Evolutionary conservation across 2,888 invertebrate genomes (phyloP), one percentile per base, ranked within the genome.

Genomic region (Scrobipalpa atriplicella): DNA sequence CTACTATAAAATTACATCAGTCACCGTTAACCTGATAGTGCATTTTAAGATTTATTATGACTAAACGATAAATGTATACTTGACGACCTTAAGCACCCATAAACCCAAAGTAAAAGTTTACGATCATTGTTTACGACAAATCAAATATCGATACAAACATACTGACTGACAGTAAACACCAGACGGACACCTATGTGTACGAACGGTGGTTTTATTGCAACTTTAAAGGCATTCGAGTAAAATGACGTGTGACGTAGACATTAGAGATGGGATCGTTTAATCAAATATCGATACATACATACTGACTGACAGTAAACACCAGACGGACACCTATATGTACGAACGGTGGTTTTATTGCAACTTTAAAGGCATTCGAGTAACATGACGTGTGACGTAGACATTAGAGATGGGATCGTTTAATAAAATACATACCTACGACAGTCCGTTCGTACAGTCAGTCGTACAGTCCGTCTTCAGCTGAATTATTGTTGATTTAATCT

Each of bases 271-370:
- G n/a, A n/a, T n/a, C n/a, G n/a, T n/a, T n/a, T n/a, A 16, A 38
- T 38, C 58, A 58, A 58, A 58, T 16, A 16, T 16, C 52, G 19
- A 19, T 38, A 16, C 21, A 8, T 36, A 58, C 36, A 36, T 16
- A 58, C 11, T 38, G n/a, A 36, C n/a, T n/a, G n/a, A n/a, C 29
- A n/a, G 21, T 29, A 29, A 58, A 36, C n/a, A n/a, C 8, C 52
- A 52, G 19, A 52, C 19, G 52, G 52, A 52, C 29, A 58, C 29
- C 36, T 58, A 58, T 58, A n/a, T n/a, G 58, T 58, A 58, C 29
- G 8, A 58, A 58, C 36, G 36, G 13, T n/a, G 16, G 52, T 36
- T 58, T 58, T 36, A 58, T 58, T 29, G 54, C 36, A 29, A 36
- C 11, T 13, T 36, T 36, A n/a, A 13, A 29, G 10, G n/a, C 29